Evolutionary conservation across 2,113 vertebrate genomes (phyloP).

Genomic region (Spea bombifrons): DNA sequence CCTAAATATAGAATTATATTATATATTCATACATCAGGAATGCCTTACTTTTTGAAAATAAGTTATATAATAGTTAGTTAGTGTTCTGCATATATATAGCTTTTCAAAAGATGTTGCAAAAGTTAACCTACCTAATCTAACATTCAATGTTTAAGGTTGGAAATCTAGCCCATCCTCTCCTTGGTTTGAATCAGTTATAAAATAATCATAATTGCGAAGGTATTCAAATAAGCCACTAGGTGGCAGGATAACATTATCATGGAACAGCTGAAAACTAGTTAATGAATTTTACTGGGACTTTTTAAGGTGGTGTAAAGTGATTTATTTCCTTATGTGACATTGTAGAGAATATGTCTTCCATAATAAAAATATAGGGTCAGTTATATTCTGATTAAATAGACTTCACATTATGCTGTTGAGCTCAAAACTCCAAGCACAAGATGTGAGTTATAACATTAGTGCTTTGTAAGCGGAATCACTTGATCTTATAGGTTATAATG

Average conservation of each 20-base stretch:
- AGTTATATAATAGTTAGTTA: too few relatives aligned
- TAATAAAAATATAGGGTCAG: slow-evolving; percentile 3
- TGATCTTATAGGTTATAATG: slow-evolving; percentile 15
- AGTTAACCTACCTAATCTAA: too few relatives aligned
- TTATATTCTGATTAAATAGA: slow-evolving; percentile 17
- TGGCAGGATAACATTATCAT: slow-evolving; percentile 34
- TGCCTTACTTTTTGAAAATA: too few relatives aligned
- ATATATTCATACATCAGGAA: too few relatives aligned
- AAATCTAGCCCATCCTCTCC: too few relatives aligned
- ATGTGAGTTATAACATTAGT: slow-evolving; percentile 1
- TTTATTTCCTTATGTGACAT: slow-evolving; percentile 10
- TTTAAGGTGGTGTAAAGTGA: slow-evolving; percentile 5
- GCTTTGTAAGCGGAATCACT: slow-evolving; percentile 6
- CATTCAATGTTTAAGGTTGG: too few relatives aligned
- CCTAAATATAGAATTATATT: too few relatives aligned
- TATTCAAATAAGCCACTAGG: slow-evolving; percentile 18
- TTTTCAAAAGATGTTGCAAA: too few relatives aligned
- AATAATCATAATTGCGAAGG: too few relatives aligned
- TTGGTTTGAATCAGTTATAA: too few relatives aligned
- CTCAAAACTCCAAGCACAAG: not conserved
- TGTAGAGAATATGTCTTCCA: slow-evolving; percentile 1
- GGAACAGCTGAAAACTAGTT: not conserved
- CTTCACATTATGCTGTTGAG: not conserved
- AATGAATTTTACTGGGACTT: not conserved
- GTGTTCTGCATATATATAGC: too few relatives aligned